Evolutionary conservation across 2,888 invertebrate genomes (phyloP), one percentile per base, ranked within the genome.

Genomic region (Parelbella ahira): DNA sequence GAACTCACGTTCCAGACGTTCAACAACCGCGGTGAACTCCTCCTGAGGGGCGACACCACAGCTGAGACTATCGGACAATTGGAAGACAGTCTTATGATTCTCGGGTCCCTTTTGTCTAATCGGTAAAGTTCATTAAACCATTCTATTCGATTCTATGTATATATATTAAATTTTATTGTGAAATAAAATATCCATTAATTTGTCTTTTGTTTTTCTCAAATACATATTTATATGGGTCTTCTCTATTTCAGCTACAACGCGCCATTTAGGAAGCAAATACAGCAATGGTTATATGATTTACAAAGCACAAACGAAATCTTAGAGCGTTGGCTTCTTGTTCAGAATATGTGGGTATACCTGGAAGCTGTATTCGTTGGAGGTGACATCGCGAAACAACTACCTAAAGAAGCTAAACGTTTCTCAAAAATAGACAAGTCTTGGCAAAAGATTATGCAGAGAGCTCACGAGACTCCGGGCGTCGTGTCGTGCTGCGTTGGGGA

Each of bases 301-400:
- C 97, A 97, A 34, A 97, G 97, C 68, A 97, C 98, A 0, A 97
- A 98, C 69, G 98, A 98, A 78, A 97, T 98, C 60, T 88, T 98
- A 37, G 98, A 98, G 73, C 90, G 97, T 47, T 98, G 98, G 98
- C 88, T 98, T 24, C 89, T 97, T 0, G 98, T 98, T 0, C 98
- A 98, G 76, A 98, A 98, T 68, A 94, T 98, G 93, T 98, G 98
- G 98, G 97, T 98, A 0, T 98, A 98, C 68, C 84, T 98, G 10
- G 98, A 98, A 76, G 98, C 98, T 0, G 98, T 98, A 0, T 98
- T 98, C 75, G 98, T 98, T 0, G 98, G 98, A 1, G 98, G 98
- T 39, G 98, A 98, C 68, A 98, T 98, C 57, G 98, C 98, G n/a
- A 98, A 98, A 64, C 98, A 98, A 67, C 79, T 98, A 32, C 98